These are phyloP conservation scores for Leuciscus waleckii DNA, from an alignment of 2,797 vertebrate species.

Conservation along the genomic window DNA sequence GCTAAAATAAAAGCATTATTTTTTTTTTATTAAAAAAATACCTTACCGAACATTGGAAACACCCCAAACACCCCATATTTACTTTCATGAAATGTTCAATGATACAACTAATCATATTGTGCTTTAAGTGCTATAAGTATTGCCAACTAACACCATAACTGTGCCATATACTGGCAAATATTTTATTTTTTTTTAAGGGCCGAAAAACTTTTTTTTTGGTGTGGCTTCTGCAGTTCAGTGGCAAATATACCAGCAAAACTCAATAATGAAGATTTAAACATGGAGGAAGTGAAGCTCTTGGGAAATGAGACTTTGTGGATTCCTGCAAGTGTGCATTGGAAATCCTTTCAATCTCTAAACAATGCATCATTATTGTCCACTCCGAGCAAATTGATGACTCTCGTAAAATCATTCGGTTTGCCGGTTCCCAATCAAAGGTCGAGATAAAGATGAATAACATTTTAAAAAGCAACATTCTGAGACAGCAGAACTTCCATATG, in stretches of 20 bases:
- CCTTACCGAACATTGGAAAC: too few relatives aligned
- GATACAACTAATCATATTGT: neutral
- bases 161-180: too few relatives aligned
- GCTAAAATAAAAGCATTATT: too few relatives aligned
- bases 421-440: neutral
- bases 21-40: too few relatives aligned
- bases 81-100: neutral
- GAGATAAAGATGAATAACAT: conserved; percentile 23
- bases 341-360: conserved; percentile 30
- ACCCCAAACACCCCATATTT: neutral
- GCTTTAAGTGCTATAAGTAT: neutral
- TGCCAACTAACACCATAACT: neutral
- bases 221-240: neutral
- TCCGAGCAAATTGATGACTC: conserved; percentile 21
- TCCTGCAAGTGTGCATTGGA: neutral
- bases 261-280: conserved; percentile 26
- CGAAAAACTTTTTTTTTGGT: neutral
- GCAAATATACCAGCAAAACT: neutral
- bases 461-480: neutral
- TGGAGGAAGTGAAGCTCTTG: neutral
- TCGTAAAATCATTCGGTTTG: neutral
- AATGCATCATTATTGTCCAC: conserved; percentile 35
- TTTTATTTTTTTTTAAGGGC: neutral
- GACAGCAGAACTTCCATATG: neutral
- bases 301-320: neutral